Base-by-base conservation (phyloP, 2,797 vertebrate species). In the Salmo trutta region DNA sequence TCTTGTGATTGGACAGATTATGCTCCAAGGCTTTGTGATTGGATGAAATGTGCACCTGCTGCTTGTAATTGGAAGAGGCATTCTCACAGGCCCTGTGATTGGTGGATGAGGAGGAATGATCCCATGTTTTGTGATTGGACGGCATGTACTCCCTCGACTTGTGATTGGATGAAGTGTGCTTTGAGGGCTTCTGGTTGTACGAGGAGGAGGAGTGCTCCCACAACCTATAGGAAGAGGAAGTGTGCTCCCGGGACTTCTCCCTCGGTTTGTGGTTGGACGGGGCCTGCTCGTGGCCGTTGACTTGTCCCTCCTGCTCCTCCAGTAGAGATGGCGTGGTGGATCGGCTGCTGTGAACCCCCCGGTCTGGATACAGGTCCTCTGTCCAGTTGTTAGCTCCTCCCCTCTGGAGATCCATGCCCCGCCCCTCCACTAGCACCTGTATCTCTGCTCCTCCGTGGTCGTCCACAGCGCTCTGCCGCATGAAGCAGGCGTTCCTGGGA, bases 361-460 rank as follows among this genome's bases (percentile, higher is more conserved):
- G 64, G 1, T 95, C 93, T 0, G 95, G 90, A 16, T 94, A 91
- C 88, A 93, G 93, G 85, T 97, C 96, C 62, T 97, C 96, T 0
- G 90, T 94, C 97, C 98, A 98, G 85, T 92, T 96, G 91, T 96
- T 96, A 79, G 96, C 89, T 31, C 91, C 93, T 0, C 87, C 90
- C 85, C 89, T 91, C 3, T 83, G 86, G 79, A 89, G 84, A 54
- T 94, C 93, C 81, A 88, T 47, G 16, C 91, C 93, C 0, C 96
- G 93, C 81, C 96, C 95, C 90, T 98, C 98, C 84, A 98, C 93
- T 84, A 99, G 90, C 93, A 98, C 95, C 94, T 98, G 98, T 93
- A 98, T 99, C 91, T 99, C 97, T 3, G 96, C 95, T 1, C 95
- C 94, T 5, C 91, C 92, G 80, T 96, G 91, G 85, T 98, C 97